phyloP scores from a whole-genome alignment of 2,113 vertebrate species.

The Apteryx owenii region DNA sequence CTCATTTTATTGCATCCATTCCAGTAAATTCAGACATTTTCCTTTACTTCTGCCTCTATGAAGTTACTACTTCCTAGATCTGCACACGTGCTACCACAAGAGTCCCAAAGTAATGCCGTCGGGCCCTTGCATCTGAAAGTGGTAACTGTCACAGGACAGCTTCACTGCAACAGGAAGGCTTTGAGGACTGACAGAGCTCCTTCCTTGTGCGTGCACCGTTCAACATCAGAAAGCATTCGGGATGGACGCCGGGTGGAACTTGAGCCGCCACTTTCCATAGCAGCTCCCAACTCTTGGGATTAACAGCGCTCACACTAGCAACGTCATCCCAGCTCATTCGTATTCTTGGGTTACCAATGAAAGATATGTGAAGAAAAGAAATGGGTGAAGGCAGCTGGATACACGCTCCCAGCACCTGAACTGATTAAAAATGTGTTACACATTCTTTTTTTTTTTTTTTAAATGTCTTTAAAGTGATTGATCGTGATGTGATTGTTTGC shows the following conservation, averaged over 20 bases:
- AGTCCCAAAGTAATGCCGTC: background rate
- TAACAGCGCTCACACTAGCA: background rate
- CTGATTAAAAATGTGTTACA: constrained; percentile 65
- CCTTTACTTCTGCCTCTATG: constrained; percentile 15
- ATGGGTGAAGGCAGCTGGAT: constrained; percentile 58
- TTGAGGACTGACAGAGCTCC: background rate
- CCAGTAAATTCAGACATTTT: constrained; percentile 67
- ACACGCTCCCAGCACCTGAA: constrained; percentile 57
- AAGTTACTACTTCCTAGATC: constrained; percentile 23
- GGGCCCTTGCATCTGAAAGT: background rate
- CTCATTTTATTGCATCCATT: constrained; percentile 72
- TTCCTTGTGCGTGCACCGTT: background rate
- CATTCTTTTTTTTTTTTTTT: constrained; percentile 58
- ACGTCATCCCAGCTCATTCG: background rate
- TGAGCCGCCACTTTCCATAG: background rate
- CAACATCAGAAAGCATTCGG: background rate
- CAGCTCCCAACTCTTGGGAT: background rate
- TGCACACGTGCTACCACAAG: background rate
- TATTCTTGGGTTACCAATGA: background rate
- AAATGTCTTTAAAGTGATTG: constrained; percentile 59
- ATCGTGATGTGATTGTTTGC: constrained; percentile 75
- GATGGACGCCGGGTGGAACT: background rate
- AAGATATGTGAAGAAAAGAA: constrained; percentile 56
- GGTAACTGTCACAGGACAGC: background rate
- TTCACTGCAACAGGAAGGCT: background rate